These are phyloP conservation scores for Stegostoma tigrinum DNA, from an alignment of 2,113 vertebrate genomes.

Conservation along the genomic window DNA sequence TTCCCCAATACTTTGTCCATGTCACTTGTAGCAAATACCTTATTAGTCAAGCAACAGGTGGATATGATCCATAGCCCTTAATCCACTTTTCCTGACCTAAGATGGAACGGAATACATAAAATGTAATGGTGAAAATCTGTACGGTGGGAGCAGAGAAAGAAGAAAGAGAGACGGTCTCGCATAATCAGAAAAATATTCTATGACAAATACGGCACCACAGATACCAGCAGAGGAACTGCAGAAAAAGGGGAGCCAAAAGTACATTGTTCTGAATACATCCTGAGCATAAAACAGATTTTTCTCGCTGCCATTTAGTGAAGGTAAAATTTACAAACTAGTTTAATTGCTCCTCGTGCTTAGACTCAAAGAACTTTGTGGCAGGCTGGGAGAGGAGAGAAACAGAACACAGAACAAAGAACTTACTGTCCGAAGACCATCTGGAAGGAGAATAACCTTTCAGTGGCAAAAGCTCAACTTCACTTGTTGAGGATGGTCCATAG, in stretches of 20 bases:
- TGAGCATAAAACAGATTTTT: neutral
- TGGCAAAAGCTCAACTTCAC: conserved; percentile 60
- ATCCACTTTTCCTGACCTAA: neutral
- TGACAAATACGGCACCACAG: neutral
- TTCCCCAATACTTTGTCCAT: neutral
- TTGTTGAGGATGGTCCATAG: conserved; percentile 62
- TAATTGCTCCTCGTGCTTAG: no score
- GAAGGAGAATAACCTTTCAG: conserved; percentile 64
- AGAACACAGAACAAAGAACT: conserved; percentile 43
- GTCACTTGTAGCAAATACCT: neutral
- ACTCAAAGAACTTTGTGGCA: neutral
- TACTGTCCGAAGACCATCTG: conserved; percentile 58
- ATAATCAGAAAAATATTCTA: neutral
- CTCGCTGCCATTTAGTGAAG: neutral
- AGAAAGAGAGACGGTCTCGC: neutral
- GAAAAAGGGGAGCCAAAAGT: neutral
- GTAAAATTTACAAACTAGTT: neutral
- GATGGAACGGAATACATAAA: neutral
- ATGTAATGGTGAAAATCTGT: neutral
- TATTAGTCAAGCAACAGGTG: neutral
- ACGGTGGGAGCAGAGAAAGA: neutral
- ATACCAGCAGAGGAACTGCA: neutral
- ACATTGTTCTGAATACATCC: neutral
- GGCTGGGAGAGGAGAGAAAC: neutral
- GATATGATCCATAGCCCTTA: neutral